These are phyloP conservation scores for Lithophane ornitopus DNA, from an alignment of 2,888 invertebrate genomes.

Conservation along the genomic window DNA sequence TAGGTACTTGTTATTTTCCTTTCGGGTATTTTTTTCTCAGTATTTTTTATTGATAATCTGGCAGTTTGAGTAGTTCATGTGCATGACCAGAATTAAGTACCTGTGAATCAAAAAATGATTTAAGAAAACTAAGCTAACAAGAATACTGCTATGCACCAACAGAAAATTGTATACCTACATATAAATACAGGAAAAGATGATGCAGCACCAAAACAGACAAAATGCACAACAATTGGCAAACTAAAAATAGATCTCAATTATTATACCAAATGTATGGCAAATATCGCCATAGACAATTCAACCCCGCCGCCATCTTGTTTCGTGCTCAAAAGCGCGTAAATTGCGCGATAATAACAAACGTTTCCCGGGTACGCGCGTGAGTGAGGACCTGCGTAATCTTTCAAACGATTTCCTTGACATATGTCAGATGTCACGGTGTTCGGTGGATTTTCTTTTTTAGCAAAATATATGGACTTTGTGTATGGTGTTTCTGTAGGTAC, in stretches of 20 bases:
- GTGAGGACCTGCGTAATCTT: conserved; percentile 35
- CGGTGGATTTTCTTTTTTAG: conserved; percentile 4
- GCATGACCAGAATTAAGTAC: background rate
- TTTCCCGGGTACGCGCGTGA: conserved; percentile 3
- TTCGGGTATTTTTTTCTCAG: background rate
- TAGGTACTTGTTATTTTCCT: background rate
- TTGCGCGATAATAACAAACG: conserved; percentile 25
- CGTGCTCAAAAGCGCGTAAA: conserved; percentile 18
- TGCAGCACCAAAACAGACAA: background rate
- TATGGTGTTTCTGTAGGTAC: background rate
- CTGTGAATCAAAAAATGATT: too few relatives aligned
- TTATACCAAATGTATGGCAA: background rate
- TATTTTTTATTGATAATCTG: background rate
- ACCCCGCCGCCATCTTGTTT: conserved; percentile 41
- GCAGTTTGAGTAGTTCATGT: background rate
- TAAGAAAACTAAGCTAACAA: background rate
- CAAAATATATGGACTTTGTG: background rate
- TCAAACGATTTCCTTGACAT: conserved; percentile 36
- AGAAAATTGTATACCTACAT: background rate
- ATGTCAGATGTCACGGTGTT: conserved; percentile 32
- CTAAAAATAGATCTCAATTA: conserved; percentile 14
- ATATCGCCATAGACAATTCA: conserved; percentile 26
- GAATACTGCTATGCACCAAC: background rate
- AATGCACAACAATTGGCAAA: conserved; percentile 6
- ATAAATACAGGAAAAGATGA: background rate